Base-by-base conservation (phyloP, 2,888 invertebrate species). In the Hypercompe scribonia region DNA sequence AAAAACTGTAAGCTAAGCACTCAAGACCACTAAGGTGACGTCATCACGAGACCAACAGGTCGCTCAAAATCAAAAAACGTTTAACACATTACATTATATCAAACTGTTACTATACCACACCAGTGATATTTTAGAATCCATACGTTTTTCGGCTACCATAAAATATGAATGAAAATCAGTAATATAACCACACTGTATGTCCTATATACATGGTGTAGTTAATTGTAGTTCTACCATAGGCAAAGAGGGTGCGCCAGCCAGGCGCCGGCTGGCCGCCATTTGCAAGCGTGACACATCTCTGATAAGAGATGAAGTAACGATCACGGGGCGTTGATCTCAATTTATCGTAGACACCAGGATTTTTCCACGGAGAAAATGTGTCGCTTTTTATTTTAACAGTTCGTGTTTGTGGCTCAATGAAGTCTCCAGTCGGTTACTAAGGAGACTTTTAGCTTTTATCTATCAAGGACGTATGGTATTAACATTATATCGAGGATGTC, bases 171-270 rank as follows among this genome's bases (percentile, higher is more conserved):
- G 24, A 33, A 15, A 50, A 50, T 10, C 18, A 67, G n/a, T 68
- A 15, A 54, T 54, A 34, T 34, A 68, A 18, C 42, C 46, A 50
- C 1, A 10, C 42, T 65, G 61, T 21, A 54, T 24, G 36, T 18
- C 36, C 31, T 64, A 66, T 74, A 79, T 61, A 78, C 42, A 75
- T 71, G 77, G 65, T 75, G 71, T 75, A 81, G 80, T 82, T 85
- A 87, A 86, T 86, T 85, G 84, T 83, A 79, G 75, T 79, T 76
- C 76, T 77, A 77, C 61, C 76, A 76, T 77, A 78, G 83, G 72
- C 88, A 89, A 87, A 89, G 86, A 88, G 78, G 84, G 75, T 75
- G 86, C 90, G 90, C 76, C 89, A 42, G 28, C 34, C 66, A 24
- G 89, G 88, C 90, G 90, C 87, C 87, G 68, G 71, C 72, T 68